These are phyloP conservation scores for honey bee (Apis mellifera) DNA, from an alignment of 1,140 invertebrate genomes.

Conservation along the genomic window DNA sequence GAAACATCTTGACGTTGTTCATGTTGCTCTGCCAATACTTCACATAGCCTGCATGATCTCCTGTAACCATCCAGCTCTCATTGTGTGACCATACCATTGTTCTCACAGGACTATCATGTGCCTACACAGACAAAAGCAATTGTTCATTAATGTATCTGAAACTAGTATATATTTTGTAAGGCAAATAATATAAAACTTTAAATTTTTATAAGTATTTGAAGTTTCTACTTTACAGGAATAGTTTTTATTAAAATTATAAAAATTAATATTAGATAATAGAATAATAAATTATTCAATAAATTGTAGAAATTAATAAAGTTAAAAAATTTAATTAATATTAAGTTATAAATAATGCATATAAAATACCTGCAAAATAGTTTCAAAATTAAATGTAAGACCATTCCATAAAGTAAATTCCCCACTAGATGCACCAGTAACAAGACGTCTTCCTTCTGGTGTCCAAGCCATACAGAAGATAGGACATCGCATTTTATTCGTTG, in stretches of 20 bases:
- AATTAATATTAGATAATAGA: too few relatives aligned
- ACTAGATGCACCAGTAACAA: constrained; percentile 99
- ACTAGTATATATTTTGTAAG: not conserved
- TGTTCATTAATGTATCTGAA: constrained; percentile 13
- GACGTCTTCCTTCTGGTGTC: constrained; percentile 98
- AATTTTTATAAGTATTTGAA: not conserved
- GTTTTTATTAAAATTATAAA: not conserved
- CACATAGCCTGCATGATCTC: constrained; percentile 98
- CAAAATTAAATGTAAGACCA: constrained; percentile 99
- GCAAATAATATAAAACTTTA: not conserved
- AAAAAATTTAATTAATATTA: too few relatives aligned
- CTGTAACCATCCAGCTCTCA: constrained; percentile 99
- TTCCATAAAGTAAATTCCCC: constrained; percentile 99
- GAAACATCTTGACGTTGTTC: constrained; percentile 99
- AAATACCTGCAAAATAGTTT: constrained; percentile 98
- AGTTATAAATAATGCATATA: not conserved
- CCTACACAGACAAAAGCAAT: constrained; percentile 83
- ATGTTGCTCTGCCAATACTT: constrained; percentile 99
- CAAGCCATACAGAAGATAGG: constrained; percentile 99
- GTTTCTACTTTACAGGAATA: not conserved
- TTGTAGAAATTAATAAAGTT: too few relatives aligned
- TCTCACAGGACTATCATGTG: constrained; percentile 98
- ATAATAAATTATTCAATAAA: too few relatives aligned
- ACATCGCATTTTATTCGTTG: constrained; percentile 99
- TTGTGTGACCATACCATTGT: constrained; percentile 99